Evolutionary conservation across 1,140 invertebrate species (phyloP).

Genomic region (Pseudomyrmex cubaensis): DNA sequence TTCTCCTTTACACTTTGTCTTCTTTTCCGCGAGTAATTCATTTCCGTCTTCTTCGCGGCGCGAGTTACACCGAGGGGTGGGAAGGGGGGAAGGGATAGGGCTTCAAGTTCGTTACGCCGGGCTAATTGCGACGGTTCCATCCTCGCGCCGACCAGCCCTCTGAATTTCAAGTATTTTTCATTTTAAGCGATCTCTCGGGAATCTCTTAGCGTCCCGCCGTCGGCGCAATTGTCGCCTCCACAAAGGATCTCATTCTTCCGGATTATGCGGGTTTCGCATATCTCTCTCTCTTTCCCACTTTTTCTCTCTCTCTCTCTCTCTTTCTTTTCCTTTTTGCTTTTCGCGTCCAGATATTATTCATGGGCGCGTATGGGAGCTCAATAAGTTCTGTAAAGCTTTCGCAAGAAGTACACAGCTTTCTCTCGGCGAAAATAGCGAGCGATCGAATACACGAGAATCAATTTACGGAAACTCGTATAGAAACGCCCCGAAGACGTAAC

Average conservation of each 20-base stretch:
- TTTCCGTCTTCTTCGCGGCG: constrained; percentile 39
- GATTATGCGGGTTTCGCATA: neutral
- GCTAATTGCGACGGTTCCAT: constrained; percentile 48
- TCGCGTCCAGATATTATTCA: neutral
- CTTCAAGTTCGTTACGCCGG: constrained; percentile 49
- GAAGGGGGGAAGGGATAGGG: neutral
- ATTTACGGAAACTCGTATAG: constrained; percentile 1
- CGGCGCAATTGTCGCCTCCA: neutral
- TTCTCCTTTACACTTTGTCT: constrained; percentile 27
- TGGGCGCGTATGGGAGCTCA: neutral
- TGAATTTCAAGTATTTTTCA: constrained; percentile 58
- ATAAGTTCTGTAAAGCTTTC: neutral
- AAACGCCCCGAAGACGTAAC: neutral
- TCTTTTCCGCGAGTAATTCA: constrained; percentile 44
- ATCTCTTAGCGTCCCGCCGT: neutral
- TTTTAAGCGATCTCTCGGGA: constrained; percentile 19
- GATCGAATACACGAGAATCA: constrained; percentile 23
- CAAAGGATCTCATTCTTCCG: constrained; percentile 4
- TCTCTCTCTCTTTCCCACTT: neutral
- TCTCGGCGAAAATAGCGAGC: neutral
- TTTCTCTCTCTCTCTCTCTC: too few relatives aligned
- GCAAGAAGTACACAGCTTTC: too few relatives aligned
- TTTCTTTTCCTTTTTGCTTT: too few relatives aligned
- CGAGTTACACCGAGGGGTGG: constrained; percentile 3
- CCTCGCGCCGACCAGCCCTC: neutral